phyloP scores from a whole-genome alignment of 37 sponge, comb jelly and placozoan species.

The Chondrosia reniformis region DNA sequence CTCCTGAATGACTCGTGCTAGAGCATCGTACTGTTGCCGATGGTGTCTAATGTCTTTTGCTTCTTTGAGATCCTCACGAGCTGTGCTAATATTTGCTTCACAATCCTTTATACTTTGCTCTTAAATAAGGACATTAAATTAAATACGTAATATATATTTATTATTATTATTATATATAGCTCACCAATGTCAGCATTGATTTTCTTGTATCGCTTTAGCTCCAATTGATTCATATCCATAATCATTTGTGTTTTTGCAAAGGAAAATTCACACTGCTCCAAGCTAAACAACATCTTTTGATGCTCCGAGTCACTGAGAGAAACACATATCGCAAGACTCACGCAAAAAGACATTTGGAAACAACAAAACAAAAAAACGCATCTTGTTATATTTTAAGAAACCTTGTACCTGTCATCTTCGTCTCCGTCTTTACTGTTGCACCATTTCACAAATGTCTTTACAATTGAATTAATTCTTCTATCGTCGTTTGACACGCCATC shows the following conservation, averaged over 20 bases:
- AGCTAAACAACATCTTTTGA: slow-evolving; percentile 82
- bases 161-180: too few species aligned
- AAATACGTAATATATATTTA: too few species aligned
- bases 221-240: slow-evolving; percentile 78
- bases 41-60: slow-evolving; percentile 64
- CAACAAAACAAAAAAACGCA: too few species aligned
- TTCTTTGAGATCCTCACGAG: slow-evolving; percentile 54
- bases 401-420: slow-evolving; percentile 27
- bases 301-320: slow-evolving; percentile 27
- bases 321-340: neutral
- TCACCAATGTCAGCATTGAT: slow-evolving; percentile 51
- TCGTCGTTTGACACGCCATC: slow-evolving; percentile 92
- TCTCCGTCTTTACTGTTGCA: slow-evolving; percentile 30
- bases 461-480: slow-evolving; percentile 64
- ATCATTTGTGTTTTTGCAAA: slow-evolving; percentile 67
- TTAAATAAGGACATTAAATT: neutral
- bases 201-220: slow-evolving; percentile 66
- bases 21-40: slow-evolving; percentile 70
- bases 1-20: slow-evolving; percentile 64
- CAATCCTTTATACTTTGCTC: slow-evolving; percentile 54
- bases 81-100: slow-evolving; percentile 46
- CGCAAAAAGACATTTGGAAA: neutral
- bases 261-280: slow-evolving; percentile 65
- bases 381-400: too few species aligned
- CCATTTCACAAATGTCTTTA: slow-evolving; percentile 89